phyloP scores from a whole-genome alignment of 2,113 vertebrate genomes.

The Protomyctophum bolini region DNA sequence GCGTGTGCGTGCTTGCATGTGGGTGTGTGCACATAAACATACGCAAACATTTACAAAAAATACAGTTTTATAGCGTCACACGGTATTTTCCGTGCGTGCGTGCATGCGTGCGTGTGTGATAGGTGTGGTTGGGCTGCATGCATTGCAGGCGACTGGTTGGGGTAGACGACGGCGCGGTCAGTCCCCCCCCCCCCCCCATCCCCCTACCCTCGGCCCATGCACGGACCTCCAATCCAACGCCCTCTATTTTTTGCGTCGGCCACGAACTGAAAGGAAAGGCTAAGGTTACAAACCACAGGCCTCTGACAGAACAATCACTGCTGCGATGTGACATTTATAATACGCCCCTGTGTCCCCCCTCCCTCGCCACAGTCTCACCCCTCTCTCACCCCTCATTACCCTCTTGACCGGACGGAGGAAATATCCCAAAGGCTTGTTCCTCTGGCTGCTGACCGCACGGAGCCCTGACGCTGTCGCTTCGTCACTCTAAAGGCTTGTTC shows the following conservation, averaged over 20 bases:
- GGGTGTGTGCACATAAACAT: not conserved
- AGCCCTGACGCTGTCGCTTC: no score
- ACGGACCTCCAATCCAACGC: conserved; percentile 35
- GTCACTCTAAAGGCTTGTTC: conserved; percentile 23
- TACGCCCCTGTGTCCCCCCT: conserved; percentile 49
- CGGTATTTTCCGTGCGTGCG: no score
- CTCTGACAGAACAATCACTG: conserved; percentile 57
- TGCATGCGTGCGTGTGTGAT: conserved; percentile 6
- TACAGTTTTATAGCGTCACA: no score
- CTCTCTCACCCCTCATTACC: conserved; percentile 53
- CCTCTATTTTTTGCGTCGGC: conserved; percentile 54
- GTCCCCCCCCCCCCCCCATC: no score
- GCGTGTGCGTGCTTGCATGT: not conserved
- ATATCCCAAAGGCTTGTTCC: conserved; percentile 35
- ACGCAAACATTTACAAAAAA: no score
- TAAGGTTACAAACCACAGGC: conserved; percentile 67
- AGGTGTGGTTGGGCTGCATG: not conserved
- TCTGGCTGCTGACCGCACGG: not conserved
- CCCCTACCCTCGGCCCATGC: conserved; percentile 13
- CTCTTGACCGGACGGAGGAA: conserved; percentile 41
- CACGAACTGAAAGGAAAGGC: conserved; percentile 57
- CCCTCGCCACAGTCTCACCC: conserved; percentile 32
- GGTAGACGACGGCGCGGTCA: no score
- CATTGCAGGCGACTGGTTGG: no score
- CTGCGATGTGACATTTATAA: conserved; percentile 58